Conservation (phyloP, 1,140 invertebrate genomes). For the Druon quercuslanigerum region DNA sequence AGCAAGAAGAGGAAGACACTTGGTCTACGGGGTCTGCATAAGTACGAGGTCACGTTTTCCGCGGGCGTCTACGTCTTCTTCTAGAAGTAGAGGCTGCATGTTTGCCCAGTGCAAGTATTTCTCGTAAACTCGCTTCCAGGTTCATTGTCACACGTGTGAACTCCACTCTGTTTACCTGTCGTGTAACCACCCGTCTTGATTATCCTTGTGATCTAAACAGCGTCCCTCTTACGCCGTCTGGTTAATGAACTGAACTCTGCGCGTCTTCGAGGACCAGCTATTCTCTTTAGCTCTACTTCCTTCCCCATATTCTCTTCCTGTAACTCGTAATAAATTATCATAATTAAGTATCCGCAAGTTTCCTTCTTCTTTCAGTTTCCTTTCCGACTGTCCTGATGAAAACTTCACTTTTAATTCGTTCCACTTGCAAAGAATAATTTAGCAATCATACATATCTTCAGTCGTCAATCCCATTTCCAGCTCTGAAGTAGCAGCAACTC, state of each 20-base stretch:
- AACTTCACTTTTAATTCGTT: too few relatives aligned
- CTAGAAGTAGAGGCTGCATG: slow-evolving; percentile 38
- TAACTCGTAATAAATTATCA: slow-evolving; percentile 29
- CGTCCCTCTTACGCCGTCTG: slow-evolving; percentile 51
- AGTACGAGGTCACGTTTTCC: slow-evolving; percentile 61
- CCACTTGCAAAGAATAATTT: too few relatives aligned
- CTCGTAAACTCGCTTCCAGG: slow-evolving; percentile 48
- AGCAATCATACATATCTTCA: too few relatives aligned
- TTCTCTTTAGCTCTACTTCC: slow-evolving; percentile 22
- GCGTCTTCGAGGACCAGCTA: slow-evolving; percentile 27
- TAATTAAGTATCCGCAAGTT: slow-evolving; percentile 31
- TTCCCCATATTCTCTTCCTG: slow-evolving; percentile 26
- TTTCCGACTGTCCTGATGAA: too few relatives aligned
- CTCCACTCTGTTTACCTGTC: slow-evolving; percentile 59
- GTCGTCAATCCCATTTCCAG: too few relatives aligned
- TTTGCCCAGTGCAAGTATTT: neutral
- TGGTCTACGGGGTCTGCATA: slow-evolving; percentile 52
- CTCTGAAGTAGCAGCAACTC: too few relatives aligned
- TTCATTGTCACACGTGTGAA: slow-evolving; percentile 67
- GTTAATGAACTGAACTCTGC: slow-evolving; percentile 60
- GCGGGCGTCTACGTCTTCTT: slow-evolving; percentile 51
- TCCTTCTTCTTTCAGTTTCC: neutral
- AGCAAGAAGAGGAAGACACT: slow-evolving; percentile 23
- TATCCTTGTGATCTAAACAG: slow-evolving; percentile 41
- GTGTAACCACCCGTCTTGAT: slow-evolving; percentile 44